Base-by-base conservation (phyloP, 1,140 invertebrate species). In the Eriosoma lanigerum region DNA sequence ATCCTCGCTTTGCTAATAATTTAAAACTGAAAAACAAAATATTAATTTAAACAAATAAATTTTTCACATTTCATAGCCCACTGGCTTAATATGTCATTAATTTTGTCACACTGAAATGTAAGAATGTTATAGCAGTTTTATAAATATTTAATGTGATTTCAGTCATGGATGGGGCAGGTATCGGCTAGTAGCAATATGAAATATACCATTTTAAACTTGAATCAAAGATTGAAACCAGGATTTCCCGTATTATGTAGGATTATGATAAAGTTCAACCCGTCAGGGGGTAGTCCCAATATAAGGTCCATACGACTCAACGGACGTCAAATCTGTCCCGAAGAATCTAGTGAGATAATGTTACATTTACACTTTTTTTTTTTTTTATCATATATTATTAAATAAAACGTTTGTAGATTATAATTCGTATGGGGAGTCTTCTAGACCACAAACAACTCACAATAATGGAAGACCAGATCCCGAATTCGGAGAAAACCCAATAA, bases 131-230 rank as follows among this genome's bases (percentile, higher is more conserved):
- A n/a, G n/a, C n/a, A 38, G 3, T 38, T 38, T 38, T 38, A 38
- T 38, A 4, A 38, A 38, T 38, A 38, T 38, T 38, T 38, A 38
- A n/a, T 56, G 12, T 44, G 13, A 17, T 82, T 76, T 10, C 81
- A 84, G 83, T 84, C 83, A 17, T 84, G 84, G 83, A 80, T 82
- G 50, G 83, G 83, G 19, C 82, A 84, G 32, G 82, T 84, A 8
- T 81, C 82, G 15, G 83, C 81, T 4, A 80, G 73, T 17, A 82
- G 84, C 62, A 84, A 84, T 56, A 52, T 81, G 13, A 68, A 75
- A 24, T 84, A 82, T 50, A 84, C 83, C 1, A 83, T 84, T 24
- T 60, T 83, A 17, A 82, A 83, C 52, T 72, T 83, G 52, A 82
- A 81, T 8, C 81, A 83, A 81, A 83, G 64, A 64, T 52, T 84